Conservation (phyloP, 2,888 invertebrate genomes). For the Leistus spinibarbis region DNA sequence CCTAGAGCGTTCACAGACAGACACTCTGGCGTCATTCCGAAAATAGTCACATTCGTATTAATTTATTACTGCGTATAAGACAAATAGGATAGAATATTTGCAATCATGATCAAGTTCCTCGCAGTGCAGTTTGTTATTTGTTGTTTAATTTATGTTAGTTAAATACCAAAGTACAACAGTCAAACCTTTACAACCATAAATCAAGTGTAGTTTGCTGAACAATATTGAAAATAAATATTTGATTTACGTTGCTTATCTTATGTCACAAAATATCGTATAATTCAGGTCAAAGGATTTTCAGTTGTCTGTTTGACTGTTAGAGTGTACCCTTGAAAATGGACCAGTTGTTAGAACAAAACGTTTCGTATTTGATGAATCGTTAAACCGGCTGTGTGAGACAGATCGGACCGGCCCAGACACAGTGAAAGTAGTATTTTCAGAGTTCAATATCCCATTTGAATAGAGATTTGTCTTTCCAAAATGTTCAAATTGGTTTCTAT, state of each 20-base stretch:
- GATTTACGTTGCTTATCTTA: too few species aligned
- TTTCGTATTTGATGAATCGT: background rate
- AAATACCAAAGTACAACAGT: background rate
- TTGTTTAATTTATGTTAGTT: background rate
- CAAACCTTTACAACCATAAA: too few species aligned
- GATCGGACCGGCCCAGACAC: background rate
- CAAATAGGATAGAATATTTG: too few species aligned
- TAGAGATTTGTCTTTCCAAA: background rate
- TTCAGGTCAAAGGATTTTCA: background rate
- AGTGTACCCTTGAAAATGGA: background rate
- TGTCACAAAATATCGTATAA: too few species aligned
- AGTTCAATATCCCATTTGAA: background rate
- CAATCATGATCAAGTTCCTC: too few species aligned
- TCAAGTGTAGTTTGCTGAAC: too few species aligned
- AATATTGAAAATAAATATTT: too few species aligned
- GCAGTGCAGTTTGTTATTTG: too few species aligned
- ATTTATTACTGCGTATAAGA: too few species aligned
- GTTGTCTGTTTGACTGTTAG: background rate
- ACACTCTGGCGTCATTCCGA: too few species aligned
- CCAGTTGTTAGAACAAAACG: background rate
- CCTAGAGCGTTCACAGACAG: too few species aligned
- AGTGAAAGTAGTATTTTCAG: background rate
- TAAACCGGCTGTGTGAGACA: background rate
- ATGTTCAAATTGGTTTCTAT: background rate
- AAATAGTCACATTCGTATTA: too few species aligned